Evolutionary conservation across 2,113 vertebrate genomes (phyloP), one percentile per base, ranked within the genome.

Genomic region (Brachyistius frenatus): DNA sequence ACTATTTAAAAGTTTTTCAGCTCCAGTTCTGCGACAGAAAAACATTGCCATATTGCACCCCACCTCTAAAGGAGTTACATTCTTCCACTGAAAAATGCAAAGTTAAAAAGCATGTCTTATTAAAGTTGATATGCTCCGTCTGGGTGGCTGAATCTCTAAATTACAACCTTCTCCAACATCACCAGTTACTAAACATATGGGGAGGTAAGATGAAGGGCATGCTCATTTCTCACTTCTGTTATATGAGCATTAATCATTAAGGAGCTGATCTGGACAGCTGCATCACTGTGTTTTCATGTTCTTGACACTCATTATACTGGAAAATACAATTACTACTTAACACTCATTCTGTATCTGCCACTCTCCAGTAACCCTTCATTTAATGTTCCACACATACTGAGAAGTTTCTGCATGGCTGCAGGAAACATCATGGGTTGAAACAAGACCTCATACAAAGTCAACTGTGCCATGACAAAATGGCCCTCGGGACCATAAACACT

Each of bases 401-500:
- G 50, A 23, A 11, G 31, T 47, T 61, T 61, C 32, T 56, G 41
- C 7, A 39, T 67, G 73, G 39, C 37, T 1, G 0, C n/a, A 54
- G 30, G 4, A 56, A 64, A 33, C 52, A 57, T 23, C 23, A 23
- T 23, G 23, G 23, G 23, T 1, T 23, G 35, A 55, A 62, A 77
- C 15, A 37, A 66, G 47, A 50, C n/a, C 74, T 50, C 30, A 41
- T 32, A 46, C 49, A 65, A 63, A 68, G 46, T 62, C 41, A 62
- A 32, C 11, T 31, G 55, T 66, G 23, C 54, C 31, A 7, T 30
- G 16, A 61, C 46, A 16, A 65, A 66, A 69, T 66, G 65, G 54
- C 65, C 65, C 71, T 66, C 67, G 66, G 35, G 69, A 56, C 70
- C 36, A 53, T 66, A 54, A 60, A 60, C 33, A 58, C 14, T 33